Conservation (phyloP, 2,113 vertebrate genomes). For the Dasyprocta punctata region DNA sequence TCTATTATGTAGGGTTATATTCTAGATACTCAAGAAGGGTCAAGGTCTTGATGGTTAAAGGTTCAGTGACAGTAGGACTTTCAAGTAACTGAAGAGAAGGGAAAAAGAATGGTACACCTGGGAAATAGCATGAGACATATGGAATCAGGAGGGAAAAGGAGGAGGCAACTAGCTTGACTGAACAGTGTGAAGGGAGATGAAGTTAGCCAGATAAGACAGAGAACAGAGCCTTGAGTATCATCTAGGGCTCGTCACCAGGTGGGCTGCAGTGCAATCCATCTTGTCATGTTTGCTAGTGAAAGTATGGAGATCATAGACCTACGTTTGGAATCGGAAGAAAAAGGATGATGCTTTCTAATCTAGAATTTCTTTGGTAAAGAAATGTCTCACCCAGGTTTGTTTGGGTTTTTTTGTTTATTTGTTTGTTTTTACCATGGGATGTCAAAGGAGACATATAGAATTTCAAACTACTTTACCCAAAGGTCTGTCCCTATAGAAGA, state of each 20-base stretch:
- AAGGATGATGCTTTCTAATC: neutral
- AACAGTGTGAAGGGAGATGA: neutral
- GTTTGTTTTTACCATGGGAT: neutral
- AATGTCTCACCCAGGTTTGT: neutral
- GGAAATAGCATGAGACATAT: neutral
- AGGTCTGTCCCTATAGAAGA: neutral
- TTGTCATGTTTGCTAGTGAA: neutral
- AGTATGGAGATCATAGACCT: neutral
- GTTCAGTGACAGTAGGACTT: neutral
- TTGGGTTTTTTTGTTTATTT: too few relatives aligned
- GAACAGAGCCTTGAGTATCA: neutral
- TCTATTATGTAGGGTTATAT: neutral
- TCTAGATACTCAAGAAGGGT: neutral
- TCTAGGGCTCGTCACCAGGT: neutral
- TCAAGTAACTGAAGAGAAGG: neutral
- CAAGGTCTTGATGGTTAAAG: neutral
- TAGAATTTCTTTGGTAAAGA: conserved; percentile 30
- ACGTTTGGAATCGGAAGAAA: neutral
- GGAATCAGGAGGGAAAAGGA: neutral
- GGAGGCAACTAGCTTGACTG: neutral
- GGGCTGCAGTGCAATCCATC: too few relatives aligned
- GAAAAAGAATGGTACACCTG: neutral
- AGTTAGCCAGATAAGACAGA: neutral
- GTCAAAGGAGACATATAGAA: neutral
- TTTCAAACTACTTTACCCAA: neutral